phyloP scores from a whole-genome alignment of 2,113 vertebrate species.

The Scolopax mira region DNA sequence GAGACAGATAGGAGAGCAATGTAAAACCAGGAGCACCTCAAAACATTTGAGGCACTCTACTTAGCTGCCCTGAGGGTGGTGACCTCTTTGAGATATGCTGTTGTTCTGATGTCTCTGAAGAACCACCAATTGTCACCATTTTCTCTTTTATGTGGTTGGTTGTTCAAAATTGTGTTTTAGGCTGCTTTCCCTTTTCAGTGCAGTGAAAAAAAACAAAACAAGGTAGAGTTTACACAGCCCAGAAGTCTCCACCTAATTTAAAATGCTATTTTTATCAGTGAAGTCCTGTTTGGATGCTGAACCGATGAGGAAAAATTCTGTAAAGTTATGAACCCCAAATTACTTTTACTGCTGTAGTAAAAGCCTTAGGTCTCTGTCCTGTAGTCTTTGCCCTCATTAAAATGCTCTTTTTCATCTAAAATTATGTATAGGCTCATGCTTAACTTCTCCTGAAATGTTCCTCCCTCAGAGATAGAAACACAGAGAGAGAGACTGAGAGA shows the following conservation, averaged over 20 bases:
- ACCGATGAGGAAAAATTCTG: neutral
- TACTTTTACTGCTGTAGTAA: neutral
- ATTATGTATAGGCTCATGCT: neutral
- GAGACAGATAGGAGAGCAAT: neutral
- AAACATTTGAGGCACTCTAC: neutral
- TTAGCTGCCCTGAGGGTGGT: neutral
- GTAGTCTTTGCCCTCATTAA: neutral
- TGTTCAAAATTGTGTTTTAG: neutral
- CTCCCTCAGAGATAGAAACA: neutral
- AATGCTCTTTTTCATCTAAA: neutral
- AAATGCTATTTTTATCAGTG: neutral
- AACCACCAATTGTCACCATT: neutral
- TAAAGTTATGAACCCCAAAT: neutral
- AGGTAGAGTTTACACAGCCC: neutral
- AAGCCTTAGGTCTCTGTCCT: neutral
- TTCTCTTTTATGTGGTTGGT: neutral
- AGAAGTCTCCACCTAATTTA: neutral
- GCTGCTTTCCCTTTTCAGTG: neutral
- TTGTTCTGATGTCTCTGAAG: neutral
- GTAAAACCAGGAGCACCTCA: neutral
- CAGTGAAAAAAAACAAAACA: neutral
- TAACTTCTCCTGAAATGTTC: neutral
- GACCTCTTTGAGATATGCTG: neutral
- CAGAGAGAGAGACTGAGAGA: neutral
- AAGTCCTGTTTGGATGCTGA: neutral